Conservation (phyloP, 2,888 invertebrate species). For the Cantharis flavilabris region DNA sequence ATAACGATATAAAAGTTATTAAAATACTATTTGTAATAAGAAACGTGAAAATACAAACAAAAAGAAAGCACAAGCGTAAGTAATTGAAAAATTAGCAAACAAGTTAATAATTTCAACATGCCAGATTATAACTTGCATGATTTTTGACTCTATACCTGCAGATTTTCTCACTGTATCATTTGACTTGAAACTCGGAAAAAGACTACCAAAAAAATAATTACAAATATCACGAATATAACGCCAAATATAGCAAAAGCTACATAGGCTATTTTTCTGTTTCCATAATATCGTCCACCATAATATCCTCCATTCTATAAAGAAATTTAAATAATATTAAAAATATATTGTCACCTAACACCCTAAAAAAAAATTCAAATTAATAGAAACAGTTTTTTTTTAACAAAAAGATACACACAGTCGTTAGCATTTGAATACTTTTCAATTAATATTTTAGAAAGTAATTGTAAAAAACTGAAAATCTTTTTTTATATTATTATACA, state of each 20-base stretch:
- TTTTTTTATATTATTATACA: too few relatives aligned
- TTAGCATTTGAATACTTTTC: too few relatives aligned
- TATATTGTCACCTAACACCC: neutral
- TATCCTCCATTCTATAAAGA: neutral
- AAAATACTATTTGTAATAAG: too few relatives aligned
- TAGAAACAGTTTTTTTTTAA: neutral
- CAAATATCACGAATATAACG: constrained; percentile 1
- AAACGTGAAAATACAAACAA: neutral
- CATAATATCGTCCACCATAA: neutral
- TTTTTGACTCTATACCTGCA: neutral
- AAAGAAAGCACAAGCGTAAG: neutral
- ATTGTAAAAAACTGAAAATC: too few relatives aligned
- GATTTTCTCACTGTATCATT: neutral
- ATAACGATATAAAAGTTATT: too few relatives aligned
- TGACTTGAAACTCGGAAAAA: neutral
- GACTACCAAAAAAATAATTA: constrained; percentile 2
- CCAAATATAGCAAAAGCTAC: neutral
- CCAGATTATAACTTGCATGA: neutral
- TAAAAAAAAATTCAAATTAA: neutral
- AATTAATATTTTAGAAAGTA: too few relatives aligned
- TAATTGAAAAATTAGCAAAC: neutral
- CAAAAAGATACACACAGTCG: neutral
- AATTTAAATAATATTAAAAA: neutral
- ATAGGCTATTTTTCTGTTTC: constrained; percentile 1
- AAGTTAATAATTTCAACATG: neutral